Evolutionary conservation across 37 sponge, comb jelly and placozoan species (phyloP).

Genomic region (Eunapius fragilis): DNA sequence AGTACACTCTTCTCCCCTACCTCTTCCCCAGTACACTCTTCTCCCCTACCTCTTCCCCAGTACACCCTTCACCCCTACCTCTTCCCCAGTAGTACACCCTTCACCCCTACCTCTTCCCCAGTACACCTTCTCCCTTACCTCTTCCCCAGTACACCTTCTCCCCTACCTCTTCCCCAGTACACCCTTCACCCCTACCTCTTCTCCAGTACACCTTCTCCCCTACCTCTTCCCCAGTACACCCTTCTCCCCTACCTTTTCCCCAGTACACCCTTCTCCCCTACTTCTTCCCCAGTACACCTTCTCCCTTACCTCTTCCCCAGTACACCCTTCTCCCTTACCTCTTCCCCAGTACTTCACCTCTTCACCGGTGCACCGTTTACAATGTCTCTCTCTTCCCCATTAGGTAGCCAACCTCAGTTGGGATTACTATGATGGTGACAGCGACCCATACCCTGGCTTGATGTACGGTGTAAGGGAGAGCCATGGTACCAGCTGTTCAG

Average conservation of each 20-base stretch:
- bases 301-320: not conserved
- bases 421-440: conserved; percentile 74
- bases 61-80: too few relatives aligned
- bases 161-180: not conserved
- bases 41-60: not conserved
- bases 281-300: not conserved
- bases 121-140: not conserved
- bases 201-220: not conserved
- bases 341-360: not conserved
- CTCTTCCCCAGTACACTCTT: too few relatives aligned
- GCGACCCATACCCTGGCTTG: conserved; percentile 69
- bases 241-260: not conserved
- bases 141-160: not conserved
- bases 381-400: not conserved
- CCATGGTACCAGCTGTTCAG: conserved; percentile 96
- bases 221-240: not conserved
- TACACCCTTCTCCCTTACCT: not conserved
- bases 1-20: too few relatives aligned
- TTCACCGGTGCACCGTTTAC: not conserved
- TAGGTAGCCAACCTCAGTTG: conserved; percentile 73
- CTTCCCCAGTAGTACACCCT: too few relatives aligned
- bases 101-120: too few relatives aligned
- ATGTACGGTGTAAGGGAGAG: conserved; percentile 59
- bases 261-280: not conserved
- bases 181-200: not conserved